These are phyloP conservation scores for Cryptotermes secundus DNA, from an alignment of 1,140 invertebrate genomes.

Conservation along the genomic window DNA sequence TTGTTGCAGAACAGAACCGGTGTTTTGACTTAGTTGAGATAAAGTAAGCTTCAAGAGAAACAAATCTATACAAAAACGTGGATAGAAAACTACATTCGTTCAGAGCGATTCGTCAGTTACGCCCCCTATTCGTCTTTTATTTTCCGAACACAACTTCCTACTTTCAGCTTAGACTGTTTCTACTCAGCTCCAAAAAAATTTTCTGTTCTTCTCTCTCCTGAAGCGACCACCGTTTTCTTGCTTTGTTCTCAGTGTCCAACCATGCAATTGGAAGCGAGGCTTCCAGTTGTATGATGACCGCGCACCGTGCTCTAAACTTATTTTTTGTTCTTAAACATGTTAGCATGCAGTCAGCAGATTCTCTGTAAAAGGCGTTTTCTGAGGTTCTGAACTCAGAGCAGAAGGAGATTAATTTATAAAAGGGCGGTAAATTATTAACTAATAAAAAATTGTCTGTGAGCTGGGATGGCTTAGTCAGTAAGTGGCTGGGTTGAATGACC, in stretches of 20 bases:
- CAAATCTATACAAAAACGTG: constrained; percentile 6
- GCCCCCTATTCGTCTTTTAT: background rate
- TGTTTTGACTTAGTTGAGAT: background rate
- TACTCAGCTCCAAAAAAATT: background rate
- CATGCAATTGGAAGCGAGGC: background rate
- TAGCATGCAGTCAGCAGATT: too few relatives aligned
- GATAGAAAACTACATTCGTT: constrained; percentile 2
- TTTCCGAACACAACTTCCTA: background rate
- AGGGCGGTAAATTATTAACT: too few relatives aligned
- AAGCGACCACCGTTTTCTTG: background rate
- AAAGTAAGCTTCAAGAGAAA: background rate
- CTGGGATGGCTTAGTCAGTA: too few relatives aligned
- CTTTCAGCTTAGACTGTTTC: background rate
- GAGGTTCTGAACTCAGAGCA: too few relatives aligned
- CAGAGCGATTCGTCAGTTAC: background rate
- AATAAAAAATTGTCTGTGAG: too few relatives aligned
- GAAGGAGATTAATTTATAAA: too few relatives aligned
- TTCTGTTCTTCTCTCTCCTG: background rate
- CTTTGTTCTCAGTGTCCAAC: background rate
- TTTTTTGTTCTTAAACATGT: background rate
- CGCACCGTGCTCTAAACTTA: background rate
- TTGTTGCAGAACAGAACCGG: background rate
- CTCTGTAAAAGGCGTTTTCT: too few relatives aligned
- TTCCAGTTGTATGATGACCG: background rate
- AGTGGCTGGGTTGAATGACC: too few relatives aligned